Conservation (phyloP, 2,888 invertebrate species). For the Drosophila cognata region DNA sequence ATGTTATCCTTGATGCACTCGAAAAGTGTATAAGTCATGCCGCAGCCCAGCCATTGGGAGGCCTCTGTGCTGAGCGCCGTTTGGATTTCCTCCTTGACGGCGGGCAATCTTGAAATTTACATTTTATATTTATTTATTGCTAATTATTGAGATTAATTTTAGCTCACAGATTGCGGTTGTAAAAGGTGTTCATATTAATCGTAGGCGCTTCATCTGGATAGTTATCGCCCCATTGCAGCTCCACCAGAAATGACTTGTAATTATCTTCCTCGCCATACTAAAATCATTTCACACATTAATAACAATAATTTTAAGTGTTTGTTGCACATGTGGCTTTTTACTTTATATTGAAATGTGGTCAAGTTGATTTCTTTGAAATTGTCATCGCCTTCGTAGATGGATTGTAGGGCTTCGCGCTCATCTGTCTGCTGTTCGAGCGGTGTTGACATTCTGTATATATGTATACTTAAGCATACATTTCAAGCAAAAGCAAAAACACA, state of each 20-base stretch:
- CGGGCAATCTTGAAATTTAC: slow-evolving; percentile 86
- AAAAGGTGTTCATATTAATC: slow-evolving; percentile 95
- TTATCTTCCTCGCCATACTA: slow-evolving; percentile 93
- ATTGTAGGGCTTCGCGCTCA: slow-evolving; percentile 94
- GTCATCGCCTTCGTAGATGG: slow-evolving; percentile 97
- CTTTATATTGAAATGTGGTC: slow-evolving; percentile 96
- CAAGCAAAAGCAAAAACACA: slow-evolving; percentile 15
- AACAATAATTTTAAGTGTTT: not conserved
- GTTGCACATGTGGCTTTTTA: slow-evolving; percentile 82
- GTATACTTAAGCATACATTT: slow-evolving; percentile 30
- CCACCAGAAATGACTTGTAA: slow-evolving; percentile 92
- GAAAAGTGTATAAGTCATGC: slow-evolving; percentile 97
- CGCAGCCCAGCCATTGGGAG: slow-evolving; percentile 93
- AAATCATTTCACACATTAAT: slow-evolving; percentile 64
- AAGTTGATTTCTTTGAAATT: slow-evolving; percentile 92
- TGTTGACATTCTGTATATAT: slow-evolving; percentile 86
- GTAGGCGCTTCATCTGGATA: slow-evolving; percentile 94
- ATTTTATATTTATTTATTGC: slow-evolving; percentile 15
- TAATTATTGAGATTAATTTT: not conserved
- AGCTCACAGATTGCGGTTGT: slow-evolving; percentile 96
- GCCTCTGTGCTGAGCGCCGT: slow-evolving; percentile 89
- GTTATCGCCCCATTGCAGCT: slow-evolving; percentile 93
- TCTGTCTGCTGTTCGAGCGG: slow-evolving; percentile 90
- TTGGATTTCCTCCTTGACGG: slow-evolving; percentile 90
- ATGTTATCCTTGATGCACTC: slow-evolving; percentile 95